phyloP scores from a whole-genome alignment of 2,113 vertebrate genomes.

The Oryzias melastigma region DNA sequence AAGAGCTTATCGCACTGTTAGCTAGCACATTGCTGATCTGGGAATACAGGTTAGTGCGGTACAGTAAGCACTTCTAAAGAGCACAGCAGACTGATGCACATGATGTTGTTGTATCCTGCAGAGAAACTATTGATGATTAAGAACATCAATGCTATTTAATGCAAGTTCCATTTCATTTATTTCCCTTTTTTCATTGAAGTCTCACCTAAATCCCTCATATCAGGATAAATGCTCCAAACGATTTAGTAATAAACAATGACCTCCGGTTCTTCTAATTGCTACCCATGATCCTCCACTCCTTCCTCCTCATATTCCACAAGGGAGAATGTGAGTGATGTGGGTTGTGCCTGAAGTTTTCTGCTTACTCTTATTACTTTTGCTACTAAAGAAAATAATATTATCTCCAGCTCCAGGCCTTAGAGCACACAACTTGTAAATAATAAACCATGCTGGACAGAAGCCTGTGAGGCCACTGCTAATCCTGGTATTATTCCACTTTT shows the following conservation, averaged over 20 bases:
- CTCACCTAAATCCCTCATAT: slow-evolving; percentile 44
- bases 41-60: slow-evolving; percentile 33
- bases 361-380: slow-evolving; percentile 74
- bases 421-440: slow-evolving; percentile 80
- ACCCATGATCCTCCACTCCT: slow-evolving; percentile 67
- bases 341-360: slow-evolving; percentile 70
- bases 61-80: slow-evolving; percentile 13
- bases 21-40: slow-evolving; percentile 22
- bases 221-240: slow-evolving; percentile 44
- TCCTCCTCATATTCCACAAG: slow-evolving; percentile 56
- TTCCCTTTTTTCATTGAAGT: slow-evolving; percentile 29
- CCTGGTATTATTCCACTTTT: slow-evolving; percentile 81
- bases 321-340: slow-evolving; percentile 57
- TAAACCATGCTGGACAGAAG: slow-evolving; percentile 77
- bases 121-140: slow-evolving; percentile 2
- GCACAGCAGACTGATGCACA: slow-evolving; percentile 31
- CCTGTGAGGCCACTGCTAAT: slow-evolving; percentile 75
- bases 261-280: slow-evolving; percentile 72
- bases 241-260: slow-evolving; percentile 71
- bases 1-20: slow-evolving; percentile 2
- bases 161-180: neutral
- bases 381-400: slow-evolving; percentile 78
- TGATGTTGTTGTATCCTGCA: slow-evolving; percentile 24
- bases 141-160: neutral
- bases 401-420: slow-evolving; percentile 76